These are phyloP conservation scores for Petroica traversi DNA, from an alignment of 2,113 vertebrate genomes.

Conservation along the genomic window DNA sequence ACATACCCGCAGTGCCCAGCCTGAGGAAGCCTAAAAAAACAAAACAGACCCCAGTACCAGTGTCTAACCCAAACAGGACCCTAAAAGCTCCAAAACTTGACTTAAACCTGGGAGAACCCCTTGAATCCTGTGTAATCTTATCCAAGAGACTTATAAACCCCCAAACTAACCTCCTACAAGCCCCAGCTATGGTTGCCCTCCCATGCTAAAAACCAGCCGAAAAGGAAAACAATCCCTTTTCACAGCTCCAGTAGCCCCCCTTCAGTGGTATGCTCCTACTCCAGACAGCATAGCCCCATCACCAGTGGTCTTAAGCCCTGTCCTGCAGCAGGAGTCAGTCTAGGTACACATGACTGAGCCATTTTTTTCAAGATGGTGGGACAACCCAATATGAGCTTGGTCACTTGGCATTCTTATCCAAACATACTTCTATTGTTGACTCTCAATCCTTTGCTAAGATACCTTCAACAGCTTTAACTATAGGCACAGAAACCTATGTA, in stretches of 20 bases:
- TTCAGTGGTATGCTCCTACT: not conserved
- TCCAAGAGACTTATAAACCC: not conserved
- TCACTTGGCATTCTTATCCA: not conserved
- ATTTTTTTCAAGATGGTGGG: not conserved
- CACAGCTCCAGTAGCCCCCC: not conserved
- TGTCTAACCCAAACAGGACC: not conserved
- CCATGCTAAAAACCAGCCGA: not conserved
- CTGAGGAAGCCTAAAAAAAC: not conserved
- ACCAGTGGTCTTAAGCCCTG: not conserved
- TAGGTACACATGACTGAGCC: not conserved
- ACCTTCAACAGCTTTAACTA: not conserved
- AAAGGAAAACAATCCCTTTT: not conserved
- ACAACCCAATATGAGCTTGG: not conserved
- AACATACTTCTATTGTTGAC: not conserved
- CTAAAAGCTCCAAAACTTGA: not conserved
- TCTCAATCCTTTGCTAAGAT: not conserved
- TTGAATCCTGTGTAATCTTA: not conserved
- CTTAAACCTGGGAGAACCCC: not conserved
- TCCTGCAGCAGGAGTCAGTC: not conserved
- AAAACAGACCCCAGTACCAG: not conserved
- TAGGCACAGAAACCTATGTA: not conserved
- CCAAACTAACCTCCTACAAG: not conserved
- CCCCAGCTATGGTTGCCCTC: not conserved
- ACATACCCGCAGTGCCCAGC: not conserved
- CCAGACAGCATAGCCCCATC: not conserved